Conservation (phyloP, 2,113 vertebrate genomes). For the Astatoreochromis straeleni region DNA sequence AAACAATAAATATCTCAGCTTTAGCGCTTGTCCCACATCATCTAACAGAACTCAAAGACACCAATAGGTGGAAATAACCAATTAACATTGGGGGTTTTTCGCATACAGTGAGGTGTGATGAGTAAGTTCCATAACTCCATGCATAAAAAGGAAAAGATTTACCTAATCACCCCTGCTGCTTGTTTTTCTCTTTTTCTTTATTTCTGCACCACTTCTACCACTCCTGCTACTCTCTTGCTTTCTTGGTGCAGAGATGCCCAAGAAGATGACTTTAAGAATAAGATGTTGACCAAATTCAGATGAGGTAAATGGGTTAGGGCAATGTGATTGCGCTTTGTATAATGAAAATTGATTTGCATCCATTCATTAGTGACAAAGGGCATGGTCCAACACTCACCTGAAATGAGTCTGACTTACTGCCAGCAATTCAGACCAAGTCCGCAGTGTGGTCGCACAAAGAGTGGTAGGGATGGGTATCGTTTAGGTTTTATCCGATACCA, state of each 20-base stretch:
- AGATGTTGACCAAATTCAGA: background rate
- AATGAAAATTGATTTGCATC: background rate
- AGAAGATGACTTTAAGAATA: background rate
- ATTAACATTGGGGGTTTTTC: accelerated
- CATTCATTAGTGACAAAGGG: background rate
- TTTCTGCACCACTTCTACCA: background rate
- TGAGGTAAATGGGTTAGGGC: background rate
- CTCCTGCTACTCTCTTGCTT: background rate
- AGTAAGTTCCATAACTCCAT: background rate
- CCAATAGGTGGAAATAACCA: background rate
- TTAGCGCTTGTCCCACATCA: background rate
- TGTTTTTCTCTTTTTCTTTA: background rate
- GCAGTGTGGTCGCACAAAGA: background rate
- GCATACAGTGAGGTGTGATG: background rate
- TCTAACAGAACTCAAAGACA: background rate
- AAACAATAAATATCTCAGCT: background rate
- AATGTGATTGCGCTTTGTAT: background rate
- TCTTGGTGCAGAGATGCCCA: background rate
- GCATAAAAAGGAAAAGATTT: background rate
- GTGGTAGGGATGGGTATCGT: background rate
- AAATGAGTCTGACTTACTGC: background rate
- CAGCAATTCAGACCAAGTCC: background rate
- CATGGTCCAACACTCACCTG: background rate
- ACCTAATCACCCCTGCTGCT: background rate
- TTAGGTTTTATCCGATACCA: background rate